Conservation (phyloP, 2,113 vertebrate species). For the Catagonus wagneri region DNA sequence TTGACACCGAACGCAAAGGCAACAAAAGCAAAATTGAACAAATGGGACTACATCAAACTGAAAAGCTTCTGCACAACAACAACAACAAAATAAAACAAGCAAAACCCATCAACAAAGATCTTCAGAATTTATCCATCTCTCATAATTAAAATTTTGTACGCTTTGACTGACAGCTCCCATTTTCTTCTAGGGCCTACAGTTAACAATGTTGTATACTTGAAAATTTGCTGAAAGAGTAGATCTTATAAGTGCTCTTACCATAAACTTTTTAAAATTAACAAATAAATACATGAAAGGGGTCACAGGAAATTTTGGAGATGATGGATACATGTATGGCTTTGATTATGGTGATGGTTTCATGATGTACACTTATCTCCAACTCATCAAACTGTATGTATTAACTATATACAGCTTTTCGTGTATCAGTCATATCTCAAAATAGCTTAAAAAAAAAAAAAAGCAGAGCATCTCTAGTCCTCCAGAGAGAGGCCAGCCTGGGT, state of each 20-base stretch:
- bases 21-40: neutral
- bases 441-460: neutral
- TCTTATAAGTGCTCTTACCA: neutral
- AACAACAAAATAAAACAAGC: neutral
- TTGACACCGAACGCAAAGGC: neutral
- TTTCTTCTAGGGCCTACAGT: neutral
- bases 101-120: too few relatives aligned
- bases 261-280: neutral
- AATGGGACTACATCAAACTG: neutral
- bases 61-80: neutral
- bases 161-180: too few relatives aligned
- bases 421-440: neutral
- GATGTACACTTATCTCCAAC: neutral
- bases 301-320: neutral
- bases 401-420: neutral
- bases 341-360: neutral
- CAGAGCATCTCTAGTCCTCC: neutral
- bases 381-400: neutral
- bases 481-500: neutral
- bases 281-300: neutral
- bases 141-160: too few relatives aligned
- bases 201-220: neutral
- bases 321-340: neutral
- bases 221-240: neutral
- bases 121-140: too few relatives aligned